Conservation (phyloP, 2,797 vertebrate species). For the Alcedo atthis region DNA sequence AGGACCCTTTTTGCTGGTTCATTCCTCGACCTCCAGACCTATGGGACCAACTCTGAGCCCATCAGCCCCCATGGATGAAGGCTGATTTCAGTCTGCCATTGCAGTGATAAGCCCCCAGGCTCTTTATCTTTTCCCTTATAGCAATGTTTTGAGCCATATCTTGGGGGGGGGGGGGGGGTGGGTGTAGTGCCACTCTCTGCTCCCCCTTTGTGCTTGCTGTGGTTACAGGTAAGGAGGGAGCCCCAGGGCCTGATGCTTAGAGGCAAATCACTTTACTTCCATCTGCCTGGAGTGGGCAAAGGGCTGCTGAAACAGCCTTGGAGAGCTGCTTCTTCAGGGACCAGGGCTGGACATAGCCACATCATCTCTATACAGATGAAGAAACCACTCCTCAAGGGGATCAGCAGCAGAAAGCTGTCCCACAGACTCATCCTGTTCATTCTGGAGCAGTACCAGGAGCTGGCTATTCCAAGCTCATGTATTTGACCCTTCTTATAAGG, state of each 20-base stretch:
- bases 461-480: neutral
- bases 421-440: rapidly evolving
- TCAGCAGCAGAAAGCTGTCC: neutral
- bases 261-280: neutral
- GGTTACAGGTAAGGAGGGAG: neutral
- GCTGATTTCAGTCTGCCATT: neutral
- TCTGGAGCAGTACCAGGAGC: neutral
- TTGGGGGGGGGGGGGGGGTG: neutral
- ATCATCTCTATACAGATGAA: neutral
- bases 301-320: neutral
- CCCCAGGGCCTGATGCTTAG: neutral
- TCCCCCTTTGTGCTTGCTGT: neutral
- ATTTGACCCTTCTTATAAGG: neutral
- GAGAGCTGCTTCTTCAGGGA: neutral
- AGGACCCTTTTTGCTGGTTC: neutral
- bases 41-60: neutral
- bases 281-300: neutral
- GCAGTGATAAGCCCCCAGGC: neutral
- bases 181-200: rapidly evolving
- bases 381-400: neutral
- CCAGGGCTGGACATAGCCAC: neutral
- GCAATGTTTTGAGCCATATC: neutral
- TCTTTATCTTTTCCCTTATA: neutral
- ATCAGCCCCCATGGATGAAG: neutral
- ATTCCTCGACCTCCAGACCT: neutral